Conservation (phyloP, 2,113 vertebrate genomes). For the Motacilla tschutschensis region DNA sequence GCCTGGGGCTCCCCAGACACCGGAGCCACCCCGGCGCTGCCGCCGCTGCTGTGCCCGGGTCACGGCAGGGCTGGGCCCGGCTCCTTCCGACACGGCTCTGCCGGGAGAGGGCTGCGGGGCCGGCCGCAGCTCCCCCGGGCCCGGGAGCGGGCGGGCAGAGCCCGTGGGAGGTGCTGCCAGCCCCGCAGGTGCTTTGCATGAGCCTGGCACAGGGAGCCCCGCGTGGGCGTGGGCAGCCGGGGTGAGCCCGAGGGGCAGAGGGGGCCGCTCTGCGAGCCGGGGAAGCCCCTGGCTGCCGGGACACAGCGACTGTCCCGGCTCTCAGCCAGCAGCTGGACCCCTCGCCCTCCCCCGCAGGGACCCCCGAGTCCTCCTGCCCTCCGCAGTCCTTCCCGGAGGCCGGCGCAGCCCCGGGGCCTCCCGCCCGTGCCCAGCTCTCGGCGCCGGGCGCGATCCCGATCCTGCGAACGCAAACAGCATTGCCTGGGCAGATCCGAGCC, state of each 20-base stretch:
- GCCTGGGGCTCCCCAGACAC: neutral
- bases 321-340: neutral
- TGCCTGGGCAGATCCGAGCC: slow-evolving; percentile 3
- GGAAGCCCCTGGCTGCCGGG: neutral
- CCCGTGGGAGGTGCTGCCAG: rapidly evolving
- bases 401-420: neutral
- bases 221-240: neutral
- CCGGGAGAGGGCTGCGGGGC: neutral
- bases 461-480: neutral
- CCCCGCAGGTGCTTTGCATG: neutral
- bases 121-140: rapidly evolving
- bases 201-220: neutral
- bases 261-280: neutral
- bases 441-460: neutral
- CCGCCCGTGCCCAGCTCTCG: neutral
- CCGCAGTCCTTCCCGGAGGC: neutral
- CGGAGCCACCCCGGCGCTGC: rapidly evolving
- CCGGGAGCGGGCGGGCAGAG: neutral
- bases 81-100: neutral
- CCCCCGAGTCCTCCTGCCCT: rapidly evolving
- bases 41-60: rapidly evolving
- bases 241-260: neutral
- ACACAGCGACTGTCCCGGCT: rapidly evolving
- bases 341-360: neutral
- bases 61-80: neutral